Evolutionary conservation across 2,113 vertebrate genomes (phyloP), one percentile per base, ranked within the genome.

Genomic region (Pteruthius melanotis): DNA sequence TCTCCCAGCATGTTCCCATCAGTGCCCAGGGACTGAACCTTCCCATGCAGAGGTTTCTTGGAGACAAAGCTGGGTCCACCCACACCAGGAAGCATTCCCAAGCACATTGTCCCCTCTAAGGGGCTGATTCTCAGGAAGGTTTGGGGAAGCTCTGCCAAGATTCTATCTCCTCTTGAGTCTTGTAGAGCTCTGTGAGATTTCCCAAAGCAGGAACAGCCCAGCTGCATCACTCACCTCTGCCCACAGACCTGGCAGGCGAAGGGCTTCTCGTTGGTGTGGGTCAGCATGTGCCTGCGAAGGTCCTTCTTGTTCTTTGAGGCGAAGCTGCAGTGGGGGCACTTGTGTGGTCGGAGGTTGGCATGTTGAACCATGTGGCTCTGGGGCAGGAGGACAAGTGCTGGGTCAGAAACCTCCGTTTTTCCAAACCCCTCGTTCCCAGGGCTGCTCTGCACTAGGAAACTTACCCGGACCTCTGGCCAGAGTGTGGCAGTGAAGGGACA

Each of bases 281-380:
- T 99, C 96, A 99, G 98, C 97, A 98, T 97, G 95, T 99, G 99
- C 57, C 99, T 98, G 31, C 99, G 98, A 82, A 99, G 97, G 93
- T 99, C 99, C 94, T 99, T 99, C 97, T 99, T 99, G 98, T 99
- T 99, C 97, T 99, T 99, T 86, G 99, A 99, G 89, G 99, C 99
- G 3, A 99, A 99, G 96, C 99, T 99, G 98, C 99, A 99, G 95
- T 98, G 98, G 49, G 95, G 96, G 95, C 99, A 99, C 97, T 99
- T 99, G 97, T 99, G 99, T 24, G 99, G 99, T 47, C 99, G 98
- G 7, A 99, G 98, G 96, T 98, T 98, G 13, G 99, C 98, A 26
- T 99, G 99, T 90, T 98, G 98, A 9, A 81, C 98, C 99, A 99
- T 99, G 97, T 99, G 99, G 89, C 87, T 95, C 99, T 99, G 93